Conservation (phyloP, 2,113 vertebrate species). For the Periophthalmodon schlosseri region DNA sequence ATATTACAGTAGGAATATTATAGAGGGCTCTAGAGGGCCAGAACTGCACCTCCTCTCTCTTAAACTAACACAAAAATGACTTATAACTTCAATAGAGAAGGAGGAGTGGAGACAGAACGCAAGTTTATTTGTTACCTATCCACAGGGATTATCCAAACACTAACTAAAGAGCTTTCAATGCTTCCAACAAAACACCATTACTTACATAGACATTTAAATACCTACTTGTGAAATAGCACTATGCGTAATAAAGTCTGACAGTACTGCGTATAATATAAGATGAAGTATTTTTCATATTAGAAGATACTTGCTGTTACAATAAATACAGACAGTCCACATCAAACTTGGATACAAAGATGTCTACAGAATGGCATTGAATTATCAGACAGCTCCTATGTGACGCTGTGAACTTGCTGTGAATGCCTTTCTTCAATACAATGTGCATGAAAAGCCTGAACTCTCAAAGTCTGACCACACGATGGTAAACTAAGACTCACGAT, state of each 20-base stretch:
- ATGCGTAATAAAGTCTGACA: not conserved
- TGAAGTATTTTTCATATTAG: not conserved
- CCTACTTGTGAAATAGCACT: not conserved
- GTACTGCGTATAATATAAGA: not conserved
- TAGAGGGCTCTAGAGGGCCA: slow-evolving; percentile 2
- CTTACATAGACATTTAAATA: not conserved
- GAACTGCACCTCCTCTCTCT: not conserved
- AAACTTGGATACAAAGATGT: not conserved
- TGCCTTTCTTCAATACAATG: not conserved
- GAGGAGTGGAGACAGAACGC: not conserved
- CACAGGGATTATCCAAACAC: not conserved
- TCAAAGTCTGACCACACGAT: not conserved
- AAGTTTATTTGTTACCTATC: not conserved
- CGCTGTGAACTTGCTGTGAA: not conserved
- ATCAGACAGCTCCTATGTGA: not conserved
- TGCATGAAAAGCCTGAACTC: not conserved
- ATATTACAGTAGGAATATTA: not conserved
- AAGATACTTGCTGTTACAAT: not conserved
- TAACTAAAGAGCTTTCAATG: slow-evolving; percentile 7
- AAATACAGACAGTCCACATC: not conserved
- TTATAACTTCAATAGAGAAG: slow-evolving; percentile 2
- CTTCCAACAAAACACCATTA: not conserved
- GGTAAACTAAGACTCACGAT: too few relatives aligned
- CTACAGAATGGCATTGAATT: not conserved
- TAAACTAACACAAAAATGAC: not conserved